phyloP scores from a whole-genome alignment of 2,888 invertebrate genomes.

The Punctoribates punctum region DNA sequence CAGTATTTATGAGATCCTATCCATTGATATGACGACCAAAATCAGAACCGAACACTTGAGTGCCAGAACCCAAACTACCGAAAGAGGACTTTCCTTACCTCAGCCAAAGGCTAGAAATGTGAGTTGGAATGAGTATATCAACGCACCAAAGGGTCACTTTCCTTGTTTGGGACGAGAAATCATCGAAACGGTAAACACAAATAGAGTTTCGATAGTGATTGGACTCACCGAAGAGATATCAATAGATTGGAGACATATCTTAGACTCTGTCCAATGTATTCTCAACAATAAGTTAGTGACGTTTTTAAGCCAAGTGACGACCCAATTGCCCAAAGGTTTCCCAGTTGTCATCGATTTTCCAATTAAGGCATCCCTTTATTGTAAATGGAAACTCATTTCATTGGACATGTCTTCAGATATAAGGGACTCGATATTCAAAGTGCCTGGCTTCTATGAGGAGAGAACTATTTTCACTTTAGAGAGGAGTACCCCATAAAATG shows the following conservation, averaged over 20 bases:
- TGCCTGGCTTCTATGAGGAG: not conserved
- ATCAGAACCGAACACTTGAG: not conserved
- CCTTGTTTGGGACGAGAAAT: not conserved
- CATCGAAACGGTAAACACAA: not conserved
- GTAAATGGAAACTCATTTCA: slow-evolving; percentile 10
- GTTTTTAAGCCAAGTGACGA: not conserved
- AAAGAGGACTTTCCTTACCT: not conserved
- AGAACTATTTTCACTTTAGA: not conserved
- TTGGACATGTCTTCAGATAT: not conserved
- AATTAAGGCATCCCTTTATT: not conserved
- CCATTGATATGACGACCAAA: not conserved
- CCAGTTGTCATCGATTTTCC: not conserved
- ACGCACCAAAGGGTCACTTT: not conserved
- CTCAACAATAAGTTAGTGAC: not conserved
- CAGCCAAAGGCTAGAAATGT: not conserved
- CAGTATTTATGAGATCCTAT: not conserved
- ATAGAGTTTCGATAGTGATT: not conserved
- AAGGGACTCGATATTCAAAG: not conserved
- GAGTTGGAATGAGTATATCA: slow-evolving; percentile 6
- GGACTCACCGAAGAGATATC: not conserved
- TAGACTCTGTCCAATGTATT: not conserved
- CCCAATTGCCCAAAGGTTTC: not conserved
- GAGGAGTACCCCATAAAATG: not conserved
- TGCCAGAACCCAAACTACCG: not conserved
- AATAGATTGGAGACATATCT: not conserved